Base-by-base conservation (phyloP, 2,113 vertebrate genomes). In the Oreotrochilus melanogaster region DNA sequence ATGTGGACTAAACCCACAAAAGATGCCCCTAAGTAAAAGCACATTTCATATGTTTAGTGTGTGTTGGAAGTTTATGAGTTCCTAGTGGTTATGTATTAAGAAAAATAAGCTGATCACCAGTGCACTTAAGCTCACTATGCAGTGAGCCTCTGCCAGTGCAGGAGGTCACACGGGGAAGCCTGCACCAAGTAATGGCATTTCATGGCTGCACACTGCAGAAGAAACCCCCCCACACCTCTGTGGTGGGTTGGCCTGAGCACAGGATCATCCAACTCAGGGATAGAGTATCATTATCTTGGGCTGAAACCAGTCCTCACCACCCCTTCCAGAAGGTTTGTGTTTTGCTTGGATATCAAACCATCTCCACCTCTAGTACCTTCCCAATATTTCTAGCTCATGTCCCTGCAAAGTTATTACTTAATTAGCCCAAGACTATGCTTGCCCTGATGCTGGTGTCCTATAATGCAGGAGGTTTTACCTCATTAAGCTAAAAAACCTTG, bases 321-420 rank as follows among this genome's bases (percentile, higher is more conserved):
- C 35, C 28, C 28, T 78, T 47, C 50, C 23, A n/a, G 64, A 74
- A 51, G 30, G 31, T 47, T 6, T 31, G 47, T 54, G 16, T 88
- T 93, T 92, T 74, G 15, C 60, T 54, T 81, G 76, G 51, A 43
- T 61, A 72, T 88, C 66, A 85, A 81, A 39, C 43, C 53, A 60
- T 65, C 74, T 91, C 62, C 27, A 65, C 23, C 30, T 65, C 12
- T 48, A 82, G 19, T 60, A 25, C 39, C 73, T 87, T 43, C 27
- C 31, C 53, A 65, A 62, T 1, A 1, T 48, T 61, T 85, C 43
- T 65, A 94, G 78, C n/a, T 64, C 48, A 37, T 0, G 3, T 53
- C 17, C 19, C 54, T 87, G 62, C 35, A 72, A 69, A 0, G 0
- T 85, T 42, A 30, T 82, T 58, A 33, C 69, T 58, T 94, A 61